Conservation (phyloP, 2,888 invertebrate species). For the Metalampra italica region DNA sequence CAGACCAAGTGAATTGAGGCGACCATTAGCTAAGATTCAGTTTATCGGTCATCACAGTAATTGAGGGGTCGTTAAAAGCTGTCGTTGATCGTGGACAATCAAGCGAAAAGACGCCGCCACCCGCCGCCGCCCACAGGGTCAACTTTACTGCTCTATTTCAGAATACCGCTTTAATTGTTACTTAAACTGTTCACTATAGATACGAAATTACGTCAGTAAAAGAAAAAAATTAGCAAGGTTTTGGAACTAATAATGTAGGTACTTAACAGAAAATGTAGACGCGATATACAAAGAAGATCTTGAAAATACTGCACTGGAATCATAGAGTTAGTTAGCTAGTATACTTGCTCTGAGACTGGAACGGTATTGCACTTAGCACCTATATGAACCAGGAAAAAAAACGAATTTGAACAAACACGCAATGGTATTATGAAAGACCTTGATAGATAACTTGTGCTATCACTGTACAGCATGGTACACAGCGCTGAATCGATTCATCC, state of each 20-base stretch:
- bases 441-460: too few relatives aligned
- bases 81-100: conserved; percentile 30
- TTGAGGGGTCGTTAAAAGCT: conserved; percentile 30
- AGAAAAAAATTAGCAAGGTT: too few relatives aligned
- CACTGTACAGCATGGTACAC: neutral
- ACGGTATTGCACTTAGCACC: too few relatives aligned
- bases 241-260: too few relatives aligned
- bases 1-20: neutral
- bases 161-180: conserved; percentile 18
- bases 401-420: neutral
- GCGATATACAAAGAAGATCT: too few relatives aligned
- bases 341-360: too few relatives aligned
- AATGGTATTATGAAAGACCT: neutral
- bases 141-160: conserved; percentile 12
- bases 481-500: neutral
- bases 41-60: conserved; percentile 33
- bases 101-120: conserved; percentile 21
- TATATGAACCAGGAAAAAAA: too few relatives aligned
- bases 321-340: too few relatives aligned
- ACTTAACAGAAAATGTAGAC: too few relatives aligned
- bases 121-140: conserved; percentile 10
- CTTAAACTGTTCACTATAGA: conserved; percentile 14
- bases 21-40: conserved; percentile 24
- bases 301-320: too few relatives aligned
- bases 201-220: too few relatives aligned